These are phyloP conservation scores for Chrysomallon squamiferum DNA, from an alignment of 1,140 invertebrate species.

Conservation along the genomic window DNA sequence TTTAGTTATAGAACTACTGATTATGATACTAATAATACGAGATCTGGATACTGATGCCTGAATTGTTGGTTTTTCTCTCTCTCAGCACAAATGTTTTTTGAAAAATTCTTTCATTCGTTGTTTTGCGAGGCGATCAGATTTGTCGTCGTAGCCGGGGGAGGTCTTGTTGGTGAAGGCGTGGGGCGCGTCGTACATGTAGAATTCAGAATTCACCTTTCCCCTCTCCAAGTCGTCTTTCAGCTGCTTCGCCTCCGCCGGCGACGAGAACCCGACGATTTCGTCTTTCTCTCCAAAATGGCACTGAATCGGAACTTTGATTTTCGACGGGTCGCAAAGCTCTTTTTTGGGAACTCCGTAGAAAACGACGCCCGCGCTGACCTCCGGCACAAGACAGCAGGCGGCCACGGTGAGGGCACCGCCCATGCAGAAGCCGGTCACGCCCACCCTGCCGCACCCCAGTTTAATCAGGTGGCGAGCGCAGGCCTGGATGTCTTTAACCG, in stretches of 20 bases:
- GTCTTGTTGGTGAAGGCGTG: conserved; percentile 28
- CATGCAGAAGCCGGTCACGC: conserved; percentile 58
- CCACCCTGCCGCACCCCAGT: conserved; percentile 30
- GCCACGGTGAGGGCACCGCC: conserved; percentile 53
- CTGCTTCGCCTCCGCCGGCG: conserved; percentile 14
- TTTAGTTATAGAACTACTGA: too few species aligned
- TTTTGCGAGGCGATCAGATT: conserved; percentile 3
- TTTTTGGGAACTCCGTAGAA: conserved; percentile 52
- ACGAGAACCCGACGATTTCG: conserved; percentile 27
- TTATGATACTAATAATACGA: too few species aligned
- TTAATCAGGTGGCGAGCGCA: conserved; percentile 30
- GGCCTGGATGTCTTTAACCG: conserved; percentile 51
- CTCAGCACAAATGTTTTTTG: too few species aligned
- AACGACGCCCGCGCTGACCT: conserved; percentile 45
- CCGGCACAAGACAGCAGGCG: conserved; percentile 35
- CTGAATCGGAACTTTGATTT: conserved; percentile 50
- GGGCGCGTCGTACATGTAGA: conserved; percentile 17
- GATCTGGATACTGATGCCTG: too few species aligned
- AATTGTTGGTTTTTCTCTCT: too few species aligned
- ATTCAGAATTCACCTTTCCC: conserved; percentile 15
- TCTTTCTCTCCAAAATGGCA: conserved; percentile 54
- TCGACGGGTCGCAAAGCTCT: conserved; percentile 39
- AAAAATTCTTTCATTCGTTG: conserved; percentile 15
- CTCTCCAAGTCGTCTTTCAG: conserved; percentile 19
- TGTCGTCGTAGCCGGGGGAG: conserved; percentile 17